phyloP scores from a whole-genome alignment of 2,888 invertebrate genomes.

The Tetranychus piercei region DNA sequence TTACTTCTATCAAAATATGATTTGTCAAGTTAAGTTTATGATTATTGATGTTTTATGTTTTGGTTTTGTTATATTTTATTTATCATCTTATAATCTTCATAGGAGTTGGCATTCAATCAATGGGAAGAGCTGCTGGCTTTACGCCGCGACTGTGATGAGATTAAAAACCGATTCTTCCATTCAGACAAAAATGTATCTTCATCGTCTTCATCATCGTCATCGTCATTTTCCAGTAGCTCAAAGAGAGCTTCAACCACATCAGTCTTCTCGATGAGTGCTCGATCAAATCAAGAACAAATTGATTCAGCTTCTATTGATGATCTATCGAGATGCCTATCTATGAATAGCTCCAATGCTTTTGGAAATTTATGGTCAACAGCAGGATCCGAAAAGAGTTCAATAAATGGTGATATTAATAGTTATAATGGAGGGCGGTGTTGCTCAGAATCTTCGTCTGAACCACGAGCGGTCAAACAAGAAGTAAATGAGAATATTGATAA shows the following conservation, averaged over 20 bases:
- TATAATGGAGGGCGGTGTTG: background rate
- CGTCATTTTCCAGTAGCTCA: background rate
- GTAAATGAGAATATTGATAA: too few species aligned
- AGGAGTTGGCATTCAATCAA: background rate
- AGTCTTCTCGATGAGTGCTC: background rate
- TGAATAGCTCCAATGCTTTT: background rate
- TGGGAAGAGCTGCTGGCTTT: background rate
- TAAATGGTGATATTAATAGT: background rate
- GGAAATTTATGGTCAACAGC: background rate
- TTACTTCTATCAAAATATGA: too few species aligned
- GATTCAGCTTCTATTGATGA: background rate
- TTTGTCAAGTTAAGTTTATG: too few species aligned
- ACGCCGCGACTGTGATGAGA: background rate
- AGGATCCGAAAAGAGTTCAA: background rate
- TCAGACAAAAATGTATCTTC: background rate
- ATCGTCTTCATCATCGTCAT: background rate
- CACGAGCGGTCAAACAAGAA: too few species aligned
- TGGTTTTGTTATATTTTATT: too few species aligned
- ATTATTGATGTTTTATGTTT: too few species aligned
- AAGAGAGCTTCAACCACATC: background rate
- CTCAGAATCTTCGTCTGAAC: background rate
- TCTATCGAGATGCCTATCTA: background rate
- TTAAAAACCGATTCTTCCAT: background rate
- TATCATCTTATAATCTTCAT: too few species aligned
- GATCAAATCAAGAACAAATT: too few species aligned